Evolutionary conservation across 1,140 invertebrate genomes (phyloP).

Genomic region (Adoxophyes honmai): DNA sequence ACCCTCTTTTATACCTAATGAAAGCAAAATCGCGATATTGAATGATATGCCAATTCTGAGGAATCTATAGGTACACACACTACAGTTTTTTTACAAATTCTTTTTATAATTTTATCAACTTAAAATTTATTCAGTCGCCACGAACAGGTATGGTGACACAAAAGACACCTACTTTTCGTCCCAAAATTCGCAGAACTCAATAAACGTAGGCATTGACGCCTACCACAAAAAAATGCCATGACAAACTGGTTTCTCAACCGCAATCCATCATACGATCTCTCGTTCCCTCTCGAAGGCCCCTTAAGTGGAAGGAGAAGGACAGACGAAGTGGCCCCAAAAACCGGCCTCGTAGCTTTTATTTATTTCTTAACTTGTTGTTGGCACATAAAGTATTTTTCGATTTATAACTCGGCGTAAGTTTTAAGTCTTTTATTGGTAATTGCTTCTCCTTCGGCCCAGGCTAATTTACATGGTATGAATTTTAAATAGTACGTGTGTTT

Average conservation of each 20-base stretch:
- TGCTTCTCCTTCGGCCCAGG: conserved; percentile 37
- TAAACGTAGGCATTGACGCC: conserved; percentile 49
- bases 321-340: conserved; percentile 27
- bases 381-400: conserved; percentile 57
- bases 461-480: conserved; percentile 47
- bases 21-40: too few relatives aligned
- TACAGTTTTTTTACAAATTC: too few relatives aligned
- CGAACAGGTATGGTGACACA: neutral
- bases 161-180: conserved; percentile 1
- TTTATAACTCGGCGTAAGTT: conserved; percentile 31
- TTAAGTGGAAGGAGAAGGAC: neutral
- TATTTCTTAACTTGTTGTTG: conserved; percentile 68
- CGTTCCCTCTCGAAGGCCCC: conserved; percentile 16
- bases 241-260: conserved; percentile 57
- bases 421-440: conserved; percentile 34
- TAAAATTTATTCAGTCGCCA: too few relatives aligned
- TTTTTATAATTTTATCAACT: too few relatives aligned
- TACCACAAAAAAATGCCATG: conserved; percentile 51
- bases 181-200: conserved; percentile 41
- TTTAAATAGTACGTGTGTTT: conserved; percentile 33
- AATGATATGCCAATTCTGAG: too few relatives aligned
- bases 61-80: too few relatives aligned
- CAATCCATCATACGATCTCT: conserved; percentile 38
- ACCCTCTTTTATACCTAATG: too few relatives aligned
- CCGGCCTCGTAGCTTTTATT: conserved; percentile 53